Evolutionary conservation across 2,888 invertebrate genomes (phyloP), one percentile per base, ranked within the genome.

Genomic region (Eudasyphora cyanicolor): DNA sequence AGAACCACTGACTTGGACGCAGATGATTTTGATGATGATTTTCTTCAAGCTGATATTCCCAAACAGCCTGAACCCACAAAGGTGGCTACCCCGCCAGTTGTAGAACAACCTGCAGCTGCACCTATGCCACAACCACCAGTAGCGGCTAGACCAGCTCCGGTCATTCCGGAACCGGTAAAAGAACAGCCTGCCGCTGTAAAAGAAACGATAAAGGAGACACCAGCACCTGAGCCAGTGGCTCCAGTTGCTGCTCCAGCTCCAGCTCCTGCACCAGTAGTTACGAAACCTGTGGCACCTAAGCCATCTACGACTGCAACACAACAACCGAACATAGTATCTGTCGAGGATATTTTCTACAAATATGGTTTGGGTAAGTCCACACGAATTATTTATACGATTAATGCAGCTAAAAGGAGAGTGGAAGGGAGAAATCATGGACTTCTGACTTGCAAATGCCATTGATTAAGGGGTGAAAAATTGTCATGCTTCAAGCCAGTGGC

Each of bases 271-370:
- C 54, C 84, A 24, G 70, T 76, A 67, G 38, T 62, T 62, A 24
- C 67, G 38, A 67, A 67, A 67, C 67, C 74, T 75, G 17, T 54
- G 85, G 79, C 62, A 67, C 74, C 74, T 24, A 89, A 89, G 69
- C 76, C 86, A n/a, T 76, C 77, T 1, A 67, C 77, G 21, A 62
- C 77, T 24, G 42, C 67, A 35, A n/a, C 42, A 67, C 86, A 86
- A 74, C 90, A 90, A 38, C 89, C 89, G 64, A 89, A 89, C 77
- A 91, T 92, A 85, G 89, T 92, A 60, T 91, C 91, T 81, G 94
- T 95, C 12, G 94, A 95, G 87, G 94, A 94, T 76, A 94, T 95
- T 86, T 95, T 95, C 91, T 93, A 93, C 88, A 93, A 94, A 91
- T 94, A 95, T 92, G 95, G 94, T 82, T 91, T 95, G 84, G 95